These are phyloP conservation scores for Parnassius apollo DNA, from an alignment of 2,888 invertebrate genomes.

Conservation along the genomic window DNA sequence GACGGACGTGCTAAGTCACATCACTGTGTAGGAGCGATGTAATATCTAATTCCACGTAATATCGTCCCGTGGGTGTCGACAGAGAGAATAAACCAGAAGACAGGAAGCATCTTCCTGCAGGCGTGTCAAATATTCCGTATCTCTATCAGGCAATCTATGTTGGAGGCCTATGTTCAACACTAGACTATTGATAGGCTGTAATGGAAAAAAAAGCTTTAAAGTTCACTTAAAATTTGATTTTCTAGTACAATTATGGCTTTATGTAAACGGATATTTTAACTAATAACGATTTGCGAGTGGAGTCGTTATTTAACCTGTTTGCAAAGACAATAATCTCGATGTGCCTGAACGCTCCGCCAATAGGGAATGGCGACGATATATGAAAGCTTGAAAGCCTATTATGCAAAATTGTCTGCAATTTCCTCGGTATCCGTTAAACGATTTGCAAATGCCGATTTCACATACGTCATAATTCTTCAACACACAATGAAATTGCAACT, in stretches of 20 bases:
- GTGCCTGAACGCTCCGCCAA: conserved; percentile 38
- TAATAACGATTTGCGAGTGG: conserved; percentile 4
- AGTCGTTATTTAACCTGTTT: conserved; percentile 12
- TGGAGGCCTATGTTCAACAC: too few species aligned
- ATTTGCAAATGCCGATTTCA: conserved; percentile 76
- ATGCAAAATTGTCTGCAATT: conserved; percentile 76
- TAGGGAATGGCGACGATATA: conserved; percentile 41
- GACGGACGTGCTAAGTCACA: too few species aligned
- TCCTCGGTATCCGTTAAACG: conserved; percentile 73
- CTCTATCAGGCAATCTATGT: too few species aligned
- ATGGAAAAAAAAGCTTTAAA: too few species aligned
- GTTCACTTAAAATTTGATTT: conserved; percentile 23
- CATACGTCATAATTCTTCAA: conserved; percentile 78
- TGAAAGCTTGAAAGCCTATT: conserved; percentile 62
- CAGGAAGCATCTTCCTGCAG: too few species aligned
- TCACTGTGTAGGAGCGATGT: too few species aligned
- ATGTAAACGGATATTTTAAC: conserved; percentile 3
- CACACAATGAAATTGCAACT: conserved; percentile 77
- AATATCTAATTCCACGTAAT: too few species aligned
- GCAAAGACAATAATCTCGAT: conserved; percentile 36
- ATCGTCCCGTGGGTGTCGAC: too few species aligned
- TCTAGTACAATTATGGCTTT: conserved; percentile 7
- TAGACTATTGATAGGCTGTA: too few species aligned
- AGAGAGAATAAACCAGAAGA: too few species aligned
- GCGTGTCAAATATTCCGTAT: too few species aligned